phyloP scores from a whole-genome alignment of 2,113 vertebrate species.

The Girardinichthys multiradiatus region DNA sequence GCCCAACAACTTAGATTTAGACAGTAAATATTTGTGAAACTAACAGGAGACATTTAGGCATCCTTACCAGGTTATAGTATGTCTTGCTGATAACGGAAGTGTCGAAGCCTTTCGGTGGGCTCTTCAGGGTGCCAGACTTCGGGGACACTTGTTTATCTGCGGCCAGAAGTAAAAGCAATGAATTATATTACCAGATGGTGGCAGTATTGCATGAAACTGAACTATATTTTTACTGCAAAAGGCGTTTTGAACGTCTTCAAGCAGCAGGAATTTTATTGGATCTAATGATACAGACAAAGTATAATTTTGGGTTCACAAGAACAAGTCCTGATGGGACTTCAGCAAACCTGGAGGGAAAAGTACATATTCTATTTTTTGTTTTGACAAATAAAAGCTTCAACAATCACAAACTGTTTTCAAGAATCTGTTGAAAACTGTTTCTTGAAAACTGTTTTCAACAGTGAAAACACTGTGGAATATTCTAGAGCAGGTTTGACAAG shows the following conservation, averaged over 20 bases:
- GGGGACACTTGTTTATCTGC: conserved; percentile 96
- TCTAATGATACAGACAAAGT: neutral
- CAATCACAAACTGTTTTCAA: neutral
- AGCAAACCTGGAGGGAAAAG: neutral
- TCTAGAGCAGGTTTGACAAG: too few relatives aligned
- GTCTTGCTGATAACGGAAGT: conserved; percentile 95
- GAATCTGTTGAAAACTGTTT: too few relatives aligned
- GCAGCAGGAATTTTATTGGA: neutral
- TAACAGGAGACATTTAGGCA: too few relatives aligned
- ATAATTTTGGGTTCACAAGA: neutral
- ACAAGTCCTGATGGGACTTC: neutral
- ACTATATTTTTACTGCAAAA: neutral
- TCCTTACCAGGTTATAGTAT: conserved; percentile 97
- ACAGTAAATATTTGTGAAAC: neutral
- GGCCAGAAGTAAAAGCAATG: conserved; percentile 18
- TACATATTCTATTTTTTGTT: neutral
- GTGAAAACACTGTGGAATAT: neutral
- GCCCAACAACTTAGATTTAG: neutral
- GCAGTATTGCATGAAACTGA: neutral
- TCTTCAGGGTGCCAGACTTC: conserved; percentile 93
- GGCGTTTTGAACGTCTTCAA: neutral
- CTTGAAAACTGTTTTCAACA: too few relatives aligned
- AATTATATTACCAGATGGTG: neutral
- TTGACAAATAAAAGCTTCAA: neutral
- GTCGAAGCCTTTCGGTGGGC: conserved; percentile 96